Base-by-base conservation (phyloP, 2,797 vertebrate genomes). In the Dendrocincla fuliginosa region DNA sequence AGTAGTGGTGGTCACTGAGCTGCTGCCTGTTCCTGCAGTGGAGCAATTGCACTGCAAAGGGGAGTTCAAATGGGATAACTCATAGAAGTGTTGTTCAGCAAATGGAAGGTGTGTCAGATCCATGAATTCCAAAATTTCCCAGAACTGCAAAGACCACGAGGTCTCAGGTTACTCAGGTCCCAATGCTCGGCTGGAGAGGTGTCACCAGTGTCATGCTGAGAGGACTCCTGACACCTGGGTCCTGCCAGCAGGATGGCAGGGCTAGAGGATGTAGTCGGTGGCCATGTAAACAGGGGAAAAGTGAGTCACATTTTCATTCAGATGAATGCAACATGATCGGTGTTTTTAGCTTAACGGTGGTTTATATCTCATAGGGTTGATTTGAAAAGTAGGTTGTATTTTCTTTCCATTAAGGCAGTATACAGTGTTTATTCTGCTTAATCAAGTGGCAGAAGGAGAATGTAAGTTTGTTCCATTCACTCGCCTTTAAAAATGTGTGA, bases 401-500 rank as follows among this genome's bases (percentile, higher is more conserved):
- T 94, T 75, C 56, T 89, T 73, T 84, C 67, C 44, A 22, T 77
- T 49, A 47, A 70, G 46, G 69, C 41, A 60, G 57, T 37, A n/a
- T 3, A 32, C 5, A 35, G 28, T 57, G 37, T 73, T 95, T 84
- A 47, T 73, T 89, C 88, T 89, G 44, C 52, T 93, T 88, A 53
- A 76, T 69, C 47, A 81, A 67, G 50, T 33, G 42, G 35, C 63
- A 90, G 75, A 47, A 90, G 35, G 49, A 93, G 46, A 37, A 55
- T 1, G 4, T 16, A 53, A 65, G 23, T 56, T 89, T 0, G 0
- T 82, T 95, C 80, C 55, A 73, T 88, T 90, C 42, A 37, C 23
- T 91, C 44, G 37, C 27, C 19, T 90, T 86, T 76, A 70, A 87
- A 90, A 87, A 69, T 32, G 44, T 76, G 77, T 70, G 76, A 84